Percentiles rank a stretch among this genome's conserved stretches.
Conservation (phyloP, 2,113 vertebrate genomes). For the Toxotes chatareus region DNA sequence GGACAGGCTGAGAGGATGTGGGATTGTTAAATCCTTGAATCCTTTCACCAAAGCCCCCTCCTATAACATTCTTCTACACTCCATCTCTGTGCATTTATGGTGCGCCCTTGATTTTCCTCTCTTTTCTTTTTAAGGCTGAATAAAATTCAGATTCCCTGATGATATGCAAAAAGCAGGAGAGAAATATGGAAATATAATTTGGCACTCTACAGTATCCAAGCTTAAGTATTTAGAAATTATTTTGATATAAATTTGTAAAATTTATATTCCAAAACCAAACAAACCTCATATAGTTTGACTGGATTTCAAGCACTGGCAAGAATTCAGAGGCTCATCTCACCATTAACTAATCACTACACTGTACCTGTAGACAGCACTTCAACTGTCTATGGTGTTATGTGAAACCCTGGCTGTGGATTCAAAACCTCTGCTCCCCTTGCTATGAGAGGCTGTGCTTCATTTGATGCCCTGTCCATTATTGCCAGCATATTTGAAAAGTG, state of each 20-base stretch:
- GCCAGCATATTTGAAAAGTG: slow-evolving; percentile 86
- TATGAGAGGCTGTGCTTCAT: slow-evolving; percentile 86
- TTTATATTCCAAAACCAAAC: slow-evolving; percentile 42
- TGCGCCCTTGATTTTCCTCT: slow-evolving; percentile 66
- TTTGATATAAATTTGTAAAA: slow-evolving; percentile 25
- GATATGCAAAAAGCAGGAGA: slow-evolving; percentile 57
- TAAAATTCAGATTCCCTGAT: slow-evolving; percentile 63
- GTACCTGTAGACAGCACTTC: slow-evolving; percentile 68
- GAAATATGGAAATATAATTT: slow-evolving; percentile 57
- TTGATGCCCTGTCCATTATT: slow-evolving; percentile 85
- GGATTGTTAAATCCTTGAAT: slow-evolving; percentile 84
- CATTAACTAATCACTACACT: slow-evolving; percentile 60
- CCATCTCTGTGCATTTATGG: slow-evolving; percentile 69
- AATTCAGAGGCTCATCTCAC: slow-evolving; percentile 46
- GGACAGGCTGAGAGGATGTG: slow-evolving; percentile 81
- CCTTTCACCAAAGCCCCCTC: slow-evolving; percentile 76
- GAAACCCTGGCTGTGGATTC: slow-evolving; percentile 76
- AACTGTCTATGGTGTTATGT: slow-evolving; percentile 75
- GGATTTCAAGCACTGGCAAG: slow-evolving; percentile 42
- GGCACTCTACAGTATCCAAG: slow-evolving; percentile 14
- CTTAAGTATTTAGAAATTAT: slow-evolving; percentile 43
- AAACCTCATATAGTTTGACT: slow-evolving; percentile 26
- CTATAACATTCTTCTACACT: slow-evolving; percentile 73
- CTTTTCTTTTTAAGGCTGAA: slow-evolving; percentile 51
- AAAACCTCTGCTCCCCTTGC: slow-evolving; percentile 82